Percentiles rank a stretch among this genome's conserved stretches.
These are phyloP conservation scores for Orius laevigatus DNA, from an alignment of 1,140 invertebrate genomes.

Conservation along the genomic window DNA sequence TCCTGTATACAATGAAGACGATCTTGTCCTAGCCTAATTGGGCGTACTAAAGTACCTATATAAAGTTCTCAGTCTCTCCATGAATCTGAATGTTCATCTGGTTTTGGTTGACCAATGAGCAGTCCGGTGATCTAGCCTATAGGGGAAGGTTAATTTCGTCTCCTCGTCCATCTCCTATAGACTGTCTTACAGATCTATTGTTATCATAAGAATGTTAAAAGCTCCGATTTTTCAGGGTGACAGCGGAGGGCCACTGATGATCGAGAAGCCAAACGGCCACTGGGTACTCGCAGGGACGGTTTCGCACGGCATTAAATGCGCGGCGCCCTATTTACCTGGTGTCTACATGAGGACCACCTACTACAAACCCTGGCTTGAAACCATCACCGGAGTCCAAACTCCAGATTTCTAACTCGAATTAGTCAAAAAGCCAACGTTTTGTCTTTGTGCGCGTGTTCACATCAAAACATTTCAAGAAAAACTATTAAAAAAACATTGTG, in stretches of 20 bases:
- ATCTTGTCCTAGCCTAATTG: background rate
- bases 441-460: too few species aligned
- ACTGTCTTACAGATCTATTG: too few species aligned
- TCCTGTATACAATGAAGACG: too few species aligned
- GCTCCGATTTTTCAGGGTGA: conserved; percentile 52
- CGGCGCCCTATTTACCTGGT: conserved; percentile 71
- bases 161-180: too few species aligned
- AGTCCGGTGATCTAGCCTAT: too few species aligned
- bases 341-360: conserved; percentile 86
- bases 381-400: conserved; percentile 53
- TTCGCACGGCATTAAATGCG: conserved; percentile 89
- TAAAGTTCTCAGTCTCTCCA: too few species aligned
- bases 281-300: conserved; percentile 86
- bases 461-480: too few species aligned
- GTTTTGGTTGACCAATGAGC: too few species aligned
- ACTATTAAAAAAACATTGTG: too few species aligned
- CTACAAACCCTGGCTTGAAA: conserved; percentile 79
- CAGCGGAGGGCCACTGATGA: conserved; percentile 78
- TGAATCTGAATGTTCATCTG: too few species aligned
- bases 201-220: conserved; percentile 2
- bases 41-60: background rate
- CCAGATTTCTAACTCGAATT: background rate
- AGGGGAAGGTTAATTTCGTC: too few species aligned
- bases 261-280: conserved; percentile 63
- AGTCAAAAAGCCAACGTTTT: too few species aligned